Percentiles rank a stretch among this genome's conserved stretches.
These are phyloP conservation scores for Chloroceryle aenea DNA, from an alignment of 2,113 vertebrate genomes.

Conservation along the genomic window DNA sequence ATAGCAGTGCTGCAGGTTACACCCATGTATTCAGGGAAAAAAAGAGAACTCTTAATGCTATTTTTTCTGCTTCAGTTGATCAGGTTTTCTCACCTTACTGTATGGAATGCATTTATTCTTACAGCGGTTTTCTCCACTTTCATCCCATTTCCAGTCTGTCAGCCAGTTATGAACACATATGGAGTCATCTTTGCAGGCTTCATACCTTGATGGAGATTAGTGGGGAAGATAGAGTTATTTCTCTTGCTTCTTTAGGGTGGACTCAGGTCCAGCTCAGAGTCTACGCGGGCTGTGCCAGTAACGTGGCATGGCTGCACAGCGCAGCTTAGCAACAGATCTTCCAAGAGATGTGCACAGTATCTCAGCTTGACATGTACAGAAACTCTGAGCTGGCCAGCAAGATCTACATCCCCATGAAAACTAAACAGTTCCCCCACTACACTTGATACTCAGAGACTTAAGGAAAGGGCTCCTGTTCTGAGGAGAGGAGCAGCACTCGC, in stretches of 20 bases:
- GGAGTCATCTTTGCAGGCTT: slow-evolving; percentile 74
- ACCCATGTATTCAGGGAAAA: not conserved
- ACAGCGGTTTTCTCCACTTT: slow-evolving; percentile 68
- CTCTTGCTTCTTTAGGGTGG: not conserved
- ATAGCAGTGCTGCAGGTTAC: not conserved
- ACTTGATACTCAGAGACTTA: not conserved
- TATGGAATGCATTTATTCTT: slow-evolving; percentile 64
- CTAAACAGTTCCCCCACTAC: not conserved
- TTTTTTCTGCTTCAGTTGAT: not conserved
- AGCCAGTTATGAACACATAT: slow-evolving; percentile 72
- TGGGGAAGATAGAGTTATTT: slow-evolving; percentile 17
- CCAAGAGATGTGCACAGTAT: not conserved
- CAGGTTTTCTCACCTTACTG: slow-evolving; percentile 63
- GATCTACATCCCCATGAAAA: not conserved
- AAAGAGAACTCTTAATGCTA: not conserved
- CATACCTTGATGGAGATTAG: slow-evolving; percentile 63
- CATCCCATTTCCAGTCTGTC: slow-evolving; percentile 68
- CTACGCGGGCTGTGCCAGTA: not conserved
- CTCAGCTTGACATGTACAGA: not conserved
- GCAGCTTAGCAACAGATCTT: not conserved
- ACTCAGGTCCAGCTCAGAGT: not conserved
- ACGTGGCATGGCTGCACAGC: not conserved
- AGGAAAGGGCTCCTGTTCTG: not conserved
- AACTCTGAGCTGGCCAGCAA: not conserved
- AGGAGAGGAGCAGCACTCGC: not conserved